Percentiles rank a stretch among this genome's conserved stretches.
phyloP scores from a whole-genome alignment of 2,113 vertebrate genomes.

The Madoqua kirkii region DNA sequence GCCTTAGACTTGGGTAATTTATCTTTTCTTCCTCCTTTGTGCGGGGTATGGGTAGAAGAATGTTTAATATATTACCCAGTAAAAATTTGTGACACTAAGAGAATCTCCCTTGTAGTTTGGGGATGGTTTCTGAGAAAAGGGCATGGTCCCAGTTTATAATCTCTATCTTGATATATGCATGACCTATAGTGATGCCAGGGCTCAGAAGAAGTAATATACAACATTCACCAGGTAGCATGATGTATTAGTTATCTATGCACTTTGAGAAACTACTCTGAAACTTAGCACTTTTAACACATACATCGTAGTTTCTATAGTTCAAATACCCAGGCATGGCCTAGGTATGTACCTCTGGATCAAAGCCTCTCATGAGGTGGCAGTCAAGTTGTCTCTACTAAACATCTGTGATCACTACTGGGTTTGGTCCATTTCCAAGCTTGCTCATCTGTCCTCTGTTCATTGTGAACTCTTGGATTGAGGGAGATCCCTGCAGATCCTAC shows the following conservation, averaged over 20 bases:
- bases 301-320: not conserved
- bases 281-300: not conserved
- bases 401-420: not conserved
- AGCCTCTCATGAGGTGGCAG: not conserved
- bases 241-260: not conserved
- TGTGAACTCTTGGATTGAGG: not conserved
- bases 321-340: not conserved
- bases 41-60: not conserved
- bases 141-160: not conserved
- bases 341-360: not conserved
- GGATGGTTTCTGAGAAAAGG: not conserved
- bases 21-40: not conserved
- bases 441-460: not conserved
- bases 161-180: not conserved
- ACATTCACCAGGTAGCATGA: not conserved
- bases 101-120: not conserved
- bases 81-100: not conserved
- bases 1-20: not conserved
- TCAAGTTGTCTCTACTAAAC: not conserved
- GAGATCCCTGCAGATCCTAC: not conserved
- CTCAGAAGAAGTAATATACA: not conserved
- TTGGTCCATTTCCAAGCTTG: not conserved
- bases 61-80: not conserved
- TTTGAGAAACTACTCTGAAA: not conserved
- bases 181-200: not conserved